phyloP scores from a whole-genome alignment of 1,140 invertebrate species.

The Ceratina calcarata region DNA sequence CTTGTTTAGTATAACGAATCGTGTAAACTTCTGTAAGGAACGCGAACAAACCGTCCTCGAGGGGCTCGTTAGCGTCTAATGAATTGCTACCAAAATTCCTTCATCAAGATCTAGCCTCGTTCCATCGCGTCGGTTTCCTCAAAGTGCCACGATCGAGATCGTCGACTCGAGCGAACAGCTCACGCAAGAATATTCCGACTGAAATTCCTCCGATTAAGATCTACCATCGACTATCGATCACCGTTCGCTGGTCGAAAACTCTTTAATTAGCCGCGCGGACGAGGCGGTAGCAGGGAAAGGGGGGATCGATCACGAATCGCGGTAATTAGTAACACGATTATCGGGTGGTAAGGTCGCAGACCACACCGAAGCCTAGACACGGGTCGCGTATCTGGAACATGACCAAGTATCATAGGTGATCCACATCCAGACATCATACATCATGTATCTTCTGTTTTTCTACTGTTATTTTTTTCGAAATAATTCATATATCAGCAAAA shows the following conservation, averaged over 20 bases:
- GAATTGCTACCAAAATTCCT: constrained; percentile 1
- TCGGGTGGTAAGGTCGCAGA: constrained; percentile 36
- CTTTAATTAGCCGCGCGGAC: constrained; percentile 13
- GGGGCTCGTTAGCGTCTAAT: not conserved
- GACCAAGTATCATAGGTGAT: not conserved
- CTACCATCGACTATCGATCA: constrained; percentile 18
- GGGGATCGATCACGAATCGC: constrained; percentile 29
- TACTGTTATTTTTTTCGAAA: too few species aligned
- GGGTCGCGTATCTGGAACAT: constrained; percentile 48
- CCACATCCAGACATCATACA: too few species aligned
- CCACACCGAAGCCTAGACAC: constrained; percentile 25
- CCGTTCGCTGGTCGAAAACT: not conserved
- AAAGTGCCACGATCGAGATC: not conserved
- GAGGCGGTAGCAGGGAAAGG: not conserved
- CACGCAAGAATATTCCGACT: not conserved
- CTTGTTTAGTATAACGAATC: not conserved
- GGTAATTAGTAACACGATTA: constrained; percentile 51
- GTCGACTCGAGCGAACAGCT: not conserved
- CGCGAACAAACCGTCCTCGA: not conserved
- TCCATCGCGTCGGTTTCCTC: constrained; percentile 10
- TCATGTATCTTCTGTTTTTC: too few species aligned
- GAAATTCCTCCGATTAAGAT: constrained; percentile 6
- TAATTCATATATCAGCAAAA: too few species aligned
- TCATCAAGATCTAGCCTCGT: constrained; percentile 2
- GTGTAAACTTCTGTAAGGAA: not conserved